Base-by-base conservation (phyloP, 2,888 invertebrate species). In the Prenolepis imparis region DNA sequence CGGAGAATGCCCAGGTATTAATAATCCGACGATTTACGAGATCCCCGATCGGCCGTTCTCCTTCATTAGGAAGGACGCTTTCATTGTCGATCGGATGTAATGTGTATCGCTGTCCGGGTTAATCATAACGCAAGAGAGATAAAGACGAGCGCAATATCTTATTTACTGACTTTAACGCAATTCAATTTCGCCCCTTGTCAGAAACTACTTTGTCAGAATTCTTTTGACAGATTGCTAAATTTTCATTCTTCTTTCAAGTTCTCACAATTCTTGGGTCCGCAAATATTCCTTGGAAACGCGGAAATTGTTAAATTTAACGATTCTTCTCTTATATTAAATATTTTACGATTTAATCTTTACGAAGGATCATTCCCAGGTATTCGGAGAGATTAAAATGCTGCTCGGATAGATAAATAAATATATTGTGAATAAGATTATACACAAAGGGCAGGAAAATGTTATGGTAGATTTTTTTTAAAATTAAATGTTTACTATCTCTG, bases 21-120 rank as follows among this genome's bases (percentile, higher is more conserved):
- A 91, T 91, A 90, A 91, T 91, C 88, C 87, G 78, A 81, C 64
- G 90, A 91, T 91, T 90, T 91, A 90, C 84, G 88, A 83, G 85
- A 86, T 78, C 83, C 78, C 66, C 85, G 86, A 89, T 90, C 88
- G n/a, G 73, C 52, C 68, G 57, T 28, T 80, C 72, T 82, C 55
- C 82, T 90, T 90, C 87, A 88, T 90, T 90, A 90, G 66, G 75
- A 82, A 82, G 77, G 82, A 89, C 83, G 82, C 64, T 85, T 85
- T 89, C 85, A 86, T 90, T 88, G 85, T 88, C 85, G 88, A 90
- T 84, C 32, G 64, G 41, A 82, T 84, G 52, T 48, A 84, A 59
- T 75, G 52, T 59, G 59, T 72, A 59, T 77, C 81, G 48, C 59
- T 73, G 32, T 11, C 32, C 41, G n/a, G n/a, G n/a, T n/a, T 21